A percentile compares a stretch with the other conserved stretches of the same genome.
These are phyloP conservation scores for Lonchura striata DNA, from an alignment of 2,113 vertebrate genomes.

Conservation along the genomic window DNA sequence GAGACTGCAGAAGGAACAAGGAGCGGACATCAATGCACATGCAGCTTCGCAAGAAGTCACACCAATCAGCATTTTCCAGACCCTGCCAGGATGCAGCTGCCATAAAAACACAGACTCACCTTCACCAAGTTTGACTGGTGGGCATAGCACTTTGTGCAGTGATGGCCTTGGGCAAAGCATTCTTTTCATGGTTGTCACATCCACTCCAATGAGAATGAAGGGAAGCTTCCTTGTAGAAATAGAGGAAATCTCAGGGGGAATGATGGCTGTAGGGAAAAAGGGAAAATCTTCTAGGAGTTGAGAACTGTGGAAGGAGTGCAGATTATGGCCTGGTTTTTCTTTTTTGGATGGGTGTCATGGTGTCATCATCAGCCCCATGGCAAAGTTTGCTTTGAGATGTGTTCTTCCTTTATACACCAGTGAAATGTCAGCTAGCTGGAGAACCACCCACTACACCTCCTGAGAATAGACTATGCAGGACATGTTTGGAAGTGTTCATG, in stretches of 20 bases:
- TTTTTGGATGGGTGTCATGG: background rate
- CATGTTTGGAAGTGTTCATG: background rate
- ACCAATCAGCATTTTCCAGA: background rate
- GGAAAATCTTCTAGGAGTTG: background rate
- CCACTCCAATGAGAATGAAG: background rate
- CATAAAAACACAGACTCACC: fast-evolving
- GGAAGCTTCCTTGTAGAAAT: background rate
- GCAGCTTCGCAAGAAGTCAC: background rate
- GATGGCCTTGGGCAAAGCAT: background rate
- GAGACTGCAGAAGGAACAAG: background rate
- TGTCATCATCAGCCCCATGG: background rate
- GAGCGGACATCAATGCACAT: background rate
- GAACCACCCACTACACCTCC: background rate
- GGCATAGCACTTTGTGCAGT: background rate
- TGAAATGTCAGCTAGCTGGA: background rate
- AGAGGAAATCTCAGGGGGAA: background rate
- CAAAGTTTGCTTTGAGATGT: background rate
- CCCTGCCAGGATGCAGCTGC: background rate
- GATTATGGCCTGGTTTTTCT: background rate
- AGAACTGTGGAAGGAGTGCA: background rate
- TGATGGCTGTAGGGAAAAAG: background rate
- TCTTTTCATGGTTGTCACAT: background rate
- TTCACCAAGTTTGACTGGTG: background rate
- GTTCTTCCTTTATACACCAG: background rate
- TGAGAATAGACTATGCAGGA: background rate